Conservation (phyloP, 2,888 invertebrate species). For the Thalpophila matura region DNA sequence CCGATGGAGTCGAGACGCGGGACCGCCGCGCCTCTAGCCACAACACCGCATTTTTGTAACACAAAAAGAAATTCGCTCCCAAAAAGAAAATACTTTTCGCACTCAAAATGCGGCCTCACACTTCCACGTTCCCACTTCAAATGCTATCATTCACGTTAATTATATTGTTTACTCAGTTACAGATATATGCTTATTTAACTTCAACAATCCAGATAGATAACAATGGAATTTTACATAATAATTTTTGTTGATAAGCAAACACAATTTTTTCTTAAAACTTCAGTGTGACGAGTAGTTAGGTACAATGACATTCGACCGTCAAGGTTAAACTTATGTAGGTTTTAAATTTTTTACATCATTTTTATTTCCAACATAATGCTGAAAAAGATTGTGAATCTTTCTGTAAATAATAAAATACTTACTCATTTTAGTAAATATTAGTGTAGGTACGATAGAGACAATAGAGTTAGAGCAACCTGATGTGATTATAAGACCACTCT, state of each 20-base stretch:
- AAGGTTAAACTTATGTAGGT: constrained; percentile 42
- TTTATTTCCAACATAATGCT: too few relatives aligned
- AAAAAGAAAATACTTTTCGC: constrained; percentile 54
- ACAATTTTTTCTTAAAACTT: constrained; percentile 26
- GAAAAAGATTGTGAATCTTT: too few relatives aligned
- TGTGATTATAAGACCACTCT: too few relatives aligned
- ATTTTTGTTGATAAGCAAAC: constrained; percentile 53
- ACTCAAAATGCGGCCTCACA: constrained; percentile 73
- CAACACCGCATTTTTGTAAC: constrained; percentile 82
- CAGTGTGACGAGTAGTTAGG: constrained; percentile 29
- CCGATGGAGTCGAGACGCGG: constrained; percentile 76
- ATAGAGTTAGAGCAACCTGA: too few relatives aligned
- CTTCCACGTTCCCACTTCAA: constrained; percentile 70
- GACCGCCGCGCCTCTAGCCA: constrained; percentile 80
- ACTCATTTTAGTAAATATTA: too few relatives aligned
- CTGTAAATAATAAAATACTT: too few relatives aligned
- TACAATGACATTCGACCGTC: constrained; percentile 38
- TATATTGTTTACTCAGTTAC: constrained; percentile 69
- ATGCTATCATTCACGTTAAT: constrained; percentile 68
- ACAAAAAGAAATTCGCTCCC: constrained; percentile 59
- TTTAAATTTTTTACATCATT: constrained; percentile 25
- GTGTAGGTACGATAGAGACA: too few relatives aligned
- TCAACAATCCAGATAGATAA: constrained; percentile 60
- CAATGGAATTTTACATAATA: constrained; percentile 79
- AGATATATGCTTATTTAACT: constrained; percentile 58